phyloP scores from a whole-genome alignment of 2,113 vertebrate genomes.

The Rostratula benghalensis region DNA sequence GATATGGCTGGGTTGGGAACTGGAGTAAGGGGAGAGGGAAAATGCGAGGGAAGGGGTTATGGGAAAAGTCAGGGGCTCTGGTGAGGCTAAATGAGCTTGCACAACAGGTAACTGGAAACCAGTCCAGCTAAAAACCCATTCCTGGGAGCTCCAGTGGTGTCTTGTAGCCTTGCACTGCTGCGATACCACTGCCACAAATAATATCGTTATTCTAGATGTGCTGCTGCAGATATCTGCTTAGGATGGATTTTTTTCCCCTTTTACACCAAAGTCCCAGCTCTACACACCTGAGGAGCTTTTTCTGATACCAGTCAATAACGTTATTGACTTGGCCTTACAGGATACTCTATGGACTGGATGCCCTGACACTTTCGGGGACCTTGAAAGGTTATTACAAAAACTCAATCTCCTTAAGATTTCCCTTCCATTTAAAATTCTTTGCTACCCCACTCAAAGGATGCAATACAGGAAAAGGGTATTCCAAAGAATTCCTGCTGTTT shows the following conservation, averaged over 20 bases:
- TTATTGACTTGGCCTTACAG: not conserved
- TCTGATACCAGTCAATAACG: not conserved
- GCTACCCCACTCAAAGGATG: not conserved
- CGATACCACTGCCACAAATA: not conserved
- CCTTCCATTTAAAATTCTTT: not conserved
- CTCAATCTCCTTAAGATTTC: not conserved
- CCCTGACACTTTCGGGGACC: not conserved
- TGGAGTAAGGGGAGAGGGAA: not conserved
- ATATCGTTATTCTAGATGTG: not conserved
- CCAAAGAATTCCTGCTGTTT: not conserved
- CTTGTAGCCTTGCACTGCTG: not conserved
- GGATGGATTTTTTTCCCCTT: constrained; percentile 11
- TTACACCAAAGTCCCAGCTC: not conserved
- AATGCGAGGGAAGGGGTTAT: not conserved
- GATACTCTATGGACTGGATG: not conserved
- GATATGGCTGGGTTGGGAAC: constrained; percentile 16
- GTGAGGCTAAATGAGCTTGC: not conserved
- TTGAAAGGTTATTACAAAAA: not conserved
- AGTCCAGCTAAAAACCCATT: constrained; percentile 29
- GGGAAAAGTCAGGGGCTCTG: not conserved
- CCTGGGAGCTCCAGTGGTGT: not conserved
- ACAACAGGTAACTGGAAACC: constrained; percentile 49
- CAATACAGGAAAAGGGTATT: not conserved
- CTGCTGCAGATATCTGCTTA: not conserved
- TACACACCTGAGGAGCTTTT: not conserved